These are phyloP conservation scores for Petroica traversi DNA, from an alignment of 2,113 vertebrate species.

Conservation along the genomic window DNA sequence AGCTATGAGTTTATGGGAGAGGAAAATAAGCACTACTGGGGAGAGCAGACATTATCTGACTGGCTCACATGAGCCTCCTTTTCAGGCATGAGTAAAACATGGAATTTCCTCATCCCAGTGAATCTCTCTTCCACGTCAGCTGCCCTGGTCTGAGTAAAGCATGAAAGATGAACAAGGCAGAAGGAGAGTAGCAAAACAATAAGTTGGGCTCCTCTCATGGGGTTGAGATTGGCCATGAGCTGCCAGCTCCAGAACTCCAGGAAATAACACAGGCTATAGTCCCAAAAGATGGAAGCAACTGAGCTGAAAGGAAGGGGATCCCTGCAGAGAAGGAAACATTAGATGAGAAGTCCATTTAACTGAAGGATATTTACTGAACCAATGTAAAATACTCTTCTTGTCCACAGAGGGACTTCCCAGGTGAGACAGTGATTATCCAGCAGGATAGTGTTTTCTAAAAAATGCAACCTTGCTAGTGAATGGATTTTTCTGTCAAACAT, in stretches of 20 bases:
- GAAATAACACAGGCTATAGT: not conserved
- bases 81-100: not conserved
- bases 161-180: not conserved
- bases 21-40: not conserved
- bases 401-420: not conserved
- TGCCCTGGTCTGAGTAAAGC: not conserved
- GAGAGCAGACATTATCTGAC: not conserved
- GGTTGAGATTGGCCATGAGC: not conserved
- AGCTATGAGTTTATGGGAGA: not conserved
- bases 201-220: not conserved
- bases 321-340: not conserved
- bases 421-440: not conserved
- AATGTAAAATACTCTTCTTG: not conserved
- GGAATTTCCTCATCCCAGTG: not conserved
- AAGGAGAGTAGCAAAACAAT: not conserved
- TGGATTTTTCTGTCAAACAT: not conserved
- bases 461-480: not conserved
- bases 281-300: not conserved
- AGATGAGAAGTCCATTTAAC: not conserved
- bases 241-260: not conserved
- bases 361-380: not conserved
- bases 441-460: not conserved
- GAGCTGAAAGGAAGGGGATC: not conserved
- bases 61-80: not conserved
- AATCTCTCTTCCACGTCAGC: not conserved